Conservation (phyloP, 92 coral and sea anemone genomes). For the Parazoanthus swiftii region DNA sequence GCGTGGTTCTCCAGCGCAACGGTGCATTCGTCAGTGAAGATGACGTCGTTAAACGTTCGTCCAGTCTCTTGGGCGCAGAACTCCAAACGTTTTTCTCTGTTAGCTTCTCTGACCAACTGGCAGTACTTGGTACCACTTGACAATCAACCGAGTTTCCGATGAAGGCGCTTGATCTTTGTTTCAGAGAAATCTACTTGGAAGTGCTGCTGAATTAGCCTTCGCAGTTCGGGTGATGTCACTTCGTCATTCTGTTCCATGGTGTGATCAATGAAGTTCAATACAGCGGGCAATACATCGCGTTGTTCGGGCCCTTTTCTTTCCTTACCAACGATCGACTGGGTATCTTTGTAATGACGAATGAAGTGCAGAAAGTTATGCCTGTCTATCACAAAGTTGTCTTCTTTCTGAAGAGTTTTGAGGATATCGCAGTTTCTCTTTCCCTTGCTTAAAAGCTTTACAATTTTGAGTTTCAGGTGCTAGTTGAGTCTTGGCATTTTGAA, state of each 20-base stretch:
- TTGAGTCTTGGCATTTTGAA: too few species aligned
- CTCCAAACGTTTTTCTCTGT: constrained; percentile 13
- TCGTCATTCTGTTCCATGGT: constrained; percentile 10
- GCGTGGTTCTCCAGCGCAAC: constrained; percentile 41
- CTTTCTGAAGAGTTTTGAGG: background rate
- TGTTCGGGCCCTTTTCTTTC: constrained; percentile 13
- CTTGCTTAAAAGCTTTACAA: too few species aligned
- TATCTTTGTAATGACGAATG: constrained; percentile 28
- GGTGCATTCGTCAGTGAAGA: constrained; percentile 35
- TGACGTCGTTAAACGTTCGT: constrained; percentile 34
- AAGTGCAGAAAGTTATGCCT: constrained; percentile 31
- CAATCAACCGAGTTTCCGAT: constrained; percentile 30
- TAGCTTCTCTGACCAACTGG: constrained; percentile 32
- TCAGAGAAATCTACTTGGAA: constrained; percentile 7
- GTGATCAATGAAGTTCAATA: constrained; percentile 12
- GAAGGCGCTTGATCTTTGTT: constrained; percentile 11
- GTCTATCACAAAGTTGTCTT: constrained; percentile 35
- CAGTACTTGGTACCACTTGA: constrained; percentile 22
- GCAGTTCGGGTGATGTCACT: constrained; percentile 7
- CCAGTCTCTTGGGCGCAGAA: background rate
- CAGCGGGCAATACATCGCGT: background rate
- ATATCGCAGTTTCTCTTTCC: too few species aligned
- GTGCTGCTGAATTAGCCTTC: constrained; percentile 5
- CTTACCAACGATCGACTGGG: constrained; percentile 28
- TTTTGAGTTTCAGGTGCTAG: too few species aligned